Evolutionary conservation across 2,797 vertebrate genomes (phyloP).

Genomic region (Toxotes lorentzi): DNA sequence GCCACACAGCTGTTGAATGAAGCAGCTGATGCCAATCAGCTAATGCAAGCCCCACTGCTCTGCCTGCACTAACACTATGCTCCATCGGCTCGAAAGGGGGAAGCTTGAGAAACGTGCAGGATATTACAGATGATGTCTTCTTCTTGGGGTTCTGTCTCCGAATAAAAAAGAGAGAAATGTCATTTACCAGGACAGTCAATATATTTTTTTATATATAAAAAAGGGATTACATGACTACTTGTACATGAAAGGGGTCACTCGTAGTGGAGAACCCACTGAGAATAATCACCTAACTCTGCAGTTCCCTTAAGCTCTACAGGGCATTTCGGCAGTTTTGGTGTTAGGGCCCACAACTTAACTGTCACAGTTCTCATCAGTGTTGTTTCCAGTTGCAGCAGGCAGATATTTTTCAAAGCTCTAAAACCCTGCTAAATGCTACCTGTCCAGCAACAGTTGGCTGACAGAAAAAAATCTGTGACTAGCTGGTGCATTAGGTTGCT

Average conservation of each 20-base stretch:
- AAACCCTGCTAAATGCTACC: background rate
- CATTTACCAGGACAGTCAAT: background rate
- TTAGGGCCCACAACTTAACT: too few species aligned
- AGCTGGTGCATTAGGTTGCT: background rate
- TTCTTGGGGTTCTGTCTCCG: background rate
- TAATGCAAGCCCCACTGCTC: background rate
- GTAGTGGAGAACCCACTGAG: background rate
- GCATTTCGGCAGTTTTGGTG: background rate
- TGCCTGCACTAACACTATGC: background rate
- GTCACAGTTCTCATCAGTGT: background rate
- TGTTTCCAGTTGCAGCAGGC: background rate
- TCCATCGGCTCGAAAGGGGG: background rate
- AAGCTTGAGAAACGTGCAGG: background rate
- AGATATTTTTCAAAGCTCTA: background rate
- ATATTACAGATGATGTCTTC: background rate
- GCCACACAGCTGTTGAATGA: slow-evolving; percentile 29
- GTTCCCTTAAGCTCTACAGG: background rate
- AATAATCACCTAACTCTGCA: background rate
- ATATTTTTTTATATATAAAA: slow-evolving; percentile 23
- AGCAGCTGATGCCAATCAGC: slow-evolving; percentile 33
- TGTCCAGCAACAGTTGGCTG: background rate
- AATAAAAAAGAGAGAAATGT: background rate
- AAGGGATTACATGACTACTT: slow-evolving; percentile 1
- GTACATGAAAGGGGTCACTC: background rate
- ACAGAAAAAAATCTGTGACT: slow-evolving; percentile 1